A percentile compares a stretch with the other conserved stretches of the same genome.
Conservation (phyloP, 2,888 invertebrate species). For the Leucophenga maculata region DNA sequence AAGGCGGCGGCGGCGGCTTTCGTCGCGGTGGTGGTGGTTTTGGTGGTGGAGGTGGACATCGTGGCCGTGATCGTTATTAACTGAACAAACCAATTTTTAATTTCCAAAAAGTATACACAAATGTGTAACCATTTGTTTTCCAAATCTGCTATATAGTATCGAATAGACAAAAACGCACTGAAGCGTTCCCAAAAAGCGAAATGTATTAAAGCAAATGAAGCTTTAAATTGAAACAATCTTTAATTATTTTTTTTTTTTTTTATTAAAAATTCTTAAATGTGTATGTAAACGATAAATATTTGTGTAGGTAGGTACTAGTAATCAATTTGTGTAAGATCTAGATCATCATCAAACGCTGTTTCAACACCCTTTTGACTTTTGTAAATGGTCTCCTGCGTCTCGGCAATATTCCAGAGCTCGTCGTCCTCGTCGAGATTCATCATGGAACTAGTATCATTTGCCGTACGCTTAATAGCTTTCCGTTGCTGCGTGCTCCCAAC, state of each 20-base stretch:
- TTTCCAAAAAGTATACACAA: background rate
- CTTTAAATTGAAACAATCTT: background rate
- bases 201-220: too few species aligned
- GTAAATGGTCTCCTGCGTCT: conserved; percentile 63
- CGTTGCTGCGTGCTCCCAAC: conserved; percentile 30
- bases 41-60: conserved; percentile 39
- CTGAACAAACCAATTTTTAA: background rate
- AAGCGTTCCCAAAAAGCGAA: conserved; percentile 36
- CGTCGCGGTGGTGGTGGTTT: conserved; percentile 36
- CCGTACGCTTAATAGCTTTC: conserved; percentile 46
- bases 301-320: too few species aligned
- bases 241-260: background rate
- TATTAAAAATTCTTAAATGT: background rate
- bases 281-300: too few species aligned
- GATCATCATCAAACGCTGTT: conserved; percentile 66
- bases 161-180: conserved; percentile 35
- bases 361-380: conserved; percentile 59
- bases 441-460: conserved; percentile 43
- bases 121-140: conserved; percentile 8
- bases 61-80: conserved; percentile 20
- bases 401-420: conserved; percentile 70
- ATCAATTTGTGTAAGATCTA: conserved; percentile 66
- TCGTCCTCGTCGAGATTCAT: conserved; percentile 68
- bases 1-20: conserved; percentile 54
- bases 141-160: conserved; percentile 6